Percentiles rank a stretch among this genome's conserved stretches.
These are phyloP conservation scores for Mesitornis unicolor DNA, from an alignment of 2,113 vertebrate genomes.

Conservation along the genomic window DNA sequence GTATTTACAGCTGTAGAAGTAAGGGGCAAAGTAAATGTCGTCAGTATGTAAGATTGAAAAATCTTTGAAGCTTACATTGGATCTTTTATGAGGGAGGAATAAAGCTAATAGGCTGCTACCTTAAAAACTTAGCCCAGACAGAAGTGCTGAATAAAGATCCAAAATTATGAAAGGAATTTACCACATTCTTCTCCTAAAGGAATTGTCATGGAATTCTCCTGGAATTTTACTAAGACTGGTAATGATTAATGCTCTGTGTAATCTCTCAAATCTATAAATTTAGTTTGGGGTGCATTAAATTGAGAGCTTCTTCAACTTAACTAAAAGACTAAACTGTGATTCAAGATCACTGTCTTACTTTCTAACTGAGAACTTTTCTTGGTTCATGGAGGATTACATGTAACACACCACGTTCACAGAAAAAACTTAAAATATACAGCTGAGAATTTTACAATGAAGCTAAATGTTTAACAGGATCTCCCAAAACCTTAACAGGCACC, in stretches of 20 bases:
- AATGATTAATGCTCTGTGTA: background rate
- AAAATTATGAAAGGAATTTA: background rate
- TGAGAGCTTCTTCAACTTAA: background rate
- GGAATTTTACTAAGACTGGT: background rate
- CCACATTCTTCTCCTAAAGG: background rate
- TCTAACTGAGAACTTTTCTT: background rate
- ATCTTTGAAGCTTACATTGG: background rate
- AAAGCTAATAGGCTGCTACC: background rate
- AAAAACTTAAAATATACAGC: background rate
- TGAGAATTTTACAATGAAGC: background rate
- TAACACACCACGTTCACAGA: background rate
- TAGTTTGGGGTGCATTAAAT: background rate
- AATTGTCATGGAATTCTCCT: background rate
- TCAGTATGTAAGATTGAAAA: background rate
- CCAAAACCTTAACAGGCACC: background rate
- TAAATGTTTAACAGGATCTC: background rate
- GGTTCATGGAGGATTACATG: background rate
- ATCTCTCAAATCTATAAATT: background rate
- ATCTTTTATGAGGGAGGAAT: background rate
- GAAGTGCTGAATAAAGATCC: background rate
- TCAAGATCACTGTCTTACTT: background rate
- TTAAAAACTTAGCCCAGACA: background rate
- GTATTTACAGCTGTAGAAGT: background rate
- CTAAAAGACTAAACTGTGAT: background rate
- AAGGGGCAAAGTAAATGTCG: background rate